phyloP scores from a whole-genome alignment of 2,113 vertebrate species.

The Marmota monax region DNA sequence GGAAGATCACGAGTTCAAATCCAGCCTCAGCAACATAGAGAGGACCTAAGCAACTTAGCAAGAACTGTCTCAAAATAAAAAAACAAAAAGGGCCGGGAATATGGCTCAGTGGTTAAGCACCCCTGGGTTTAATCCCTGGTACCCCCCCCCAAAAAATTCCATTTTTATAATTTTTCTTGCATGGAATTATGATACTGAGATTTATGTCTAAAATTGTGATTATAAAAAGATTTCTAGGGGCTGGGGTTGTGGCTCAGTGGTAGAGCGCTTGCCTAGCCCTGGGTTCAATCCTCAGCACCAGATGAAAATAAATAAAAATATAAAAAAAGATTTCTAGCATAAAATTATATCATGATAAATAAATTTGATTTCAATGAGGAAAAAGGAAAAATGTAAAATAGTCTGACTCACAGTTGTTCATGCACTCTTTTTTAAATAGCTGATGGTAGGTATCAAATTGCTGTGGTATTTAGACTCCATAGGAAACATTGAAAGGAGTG shows the following conservation, averaged over 20 bases:
- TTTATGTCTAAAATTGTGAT: not conserved
- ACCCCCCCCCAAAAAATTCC: too few relatives aligned
- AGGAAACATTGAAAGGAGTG: slow-evolving; percentile 24
- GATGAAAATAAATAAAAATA: too few relatives aligned
- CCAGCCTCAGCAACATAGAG: too few relatives aligned
- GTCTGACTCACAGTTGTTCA: slow-evolving; percentile 29
- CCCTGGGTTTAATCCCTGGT: too few relatives aligned
- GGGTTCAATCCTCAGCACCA: too few relatives aligned
- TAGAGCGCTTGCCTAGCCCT: too few relatives aligned
- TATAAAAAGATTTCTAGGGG: not conserved
- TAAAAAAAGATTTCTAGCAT: not conserved
- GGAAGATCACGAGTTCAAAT: too few relatives aligned
- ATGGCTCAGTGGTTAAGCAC: too few relatives aligned
- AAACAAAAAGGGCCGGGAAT: too few relatives aligned
- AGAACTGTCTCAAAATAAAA: too few relatives aligned
- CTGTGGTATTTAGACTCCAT: slow-evolving; percentile 29
- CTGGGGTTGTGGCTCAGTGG: too few relatives aligned
- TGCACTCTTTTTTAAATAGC: slow-evolving; percentile 17
- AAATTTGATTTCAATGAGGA: slow-evolving; percentile 43
- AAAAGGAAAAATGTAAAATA: slow-evolving; percentile 7
- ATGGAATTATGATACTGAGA: not conserved
- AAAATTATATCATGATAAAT: not conserved
- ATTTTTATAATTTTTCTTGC: not conserved
- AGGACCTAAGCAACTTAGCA: too few relatives aligned
- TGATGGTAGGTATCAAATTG: slow-evolving; percentile 40